Evolutionary conservation across 1,140 invertebrate species (phyloP).

Genomic region (Listronotus oregonensis): DNA sequence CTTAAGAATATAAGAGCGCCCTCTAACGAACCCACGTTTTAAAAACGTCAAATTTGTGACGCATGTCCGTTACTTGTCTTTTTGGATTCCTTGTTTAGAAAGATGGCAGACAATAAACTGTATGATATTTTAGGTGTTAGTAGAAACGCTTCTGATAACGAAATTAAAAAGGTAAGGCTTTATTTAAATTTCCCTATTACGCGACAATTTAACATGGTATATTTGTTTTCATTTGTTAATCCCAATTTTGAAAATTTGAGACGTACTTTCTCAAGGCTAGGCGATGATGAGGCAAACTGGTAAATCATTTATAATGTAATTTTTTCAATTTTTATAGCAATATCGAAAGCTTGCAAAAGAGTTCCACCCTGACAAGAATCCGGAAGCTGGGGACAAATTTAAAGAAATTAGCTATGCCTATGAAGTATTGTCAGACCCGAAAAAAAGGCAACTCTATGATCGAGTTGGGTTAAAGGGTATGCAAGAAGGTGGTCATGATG

Average conservation of each 20-base stretch:
- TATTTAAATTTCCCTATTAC: neutral
- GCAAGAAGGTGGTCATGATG: constrained; percentile 71
- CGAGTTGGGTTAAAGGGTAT: constrained; percentile 78
- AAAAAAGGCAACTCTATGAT: constrained; percentile 75
- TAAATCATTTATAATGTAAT: constrained; percentile 20
- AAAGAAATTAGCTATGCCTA: constrained; percentile 90
- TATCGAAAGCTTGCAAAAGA: constrained; percentile 86
- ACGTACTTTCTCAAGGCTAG: constrained; percentile 30
- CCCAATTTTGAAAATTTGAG: constrained; percentile 5
- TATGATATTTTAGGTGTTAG: constrained; percentile 83
- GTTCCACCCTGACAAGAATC: constrained; percentile 88
- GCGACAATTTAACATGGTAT: neutral
- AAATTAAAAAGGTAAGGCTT: constrained; percentile 84
- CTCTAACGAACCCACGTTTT: neutral
- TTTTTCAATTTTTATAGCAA: constrained; percentile 60
- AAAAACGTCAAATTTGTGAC: constrained; percentile 4
- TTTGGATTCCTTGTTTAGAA: constrained; percentile 54
- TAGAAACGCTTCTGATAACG: constrained; percentile 73
- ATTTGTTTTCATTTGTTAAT: neutral
- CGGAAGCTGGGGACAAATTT: constrained; percentile 80
- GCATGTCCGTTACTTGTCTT: constrained; percentile 18
- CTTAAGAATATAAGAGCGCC: neutral
- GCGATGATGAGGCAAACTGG: constrained; percentile 11
- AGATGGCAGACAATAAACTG: constrained; percentile 75
- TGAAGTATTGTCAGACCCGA: constrained; percentile 77